phyloP scores from a whole-genome alignment of 2,113 vertebrate species.

The Oostethus manadensis region DNA sequence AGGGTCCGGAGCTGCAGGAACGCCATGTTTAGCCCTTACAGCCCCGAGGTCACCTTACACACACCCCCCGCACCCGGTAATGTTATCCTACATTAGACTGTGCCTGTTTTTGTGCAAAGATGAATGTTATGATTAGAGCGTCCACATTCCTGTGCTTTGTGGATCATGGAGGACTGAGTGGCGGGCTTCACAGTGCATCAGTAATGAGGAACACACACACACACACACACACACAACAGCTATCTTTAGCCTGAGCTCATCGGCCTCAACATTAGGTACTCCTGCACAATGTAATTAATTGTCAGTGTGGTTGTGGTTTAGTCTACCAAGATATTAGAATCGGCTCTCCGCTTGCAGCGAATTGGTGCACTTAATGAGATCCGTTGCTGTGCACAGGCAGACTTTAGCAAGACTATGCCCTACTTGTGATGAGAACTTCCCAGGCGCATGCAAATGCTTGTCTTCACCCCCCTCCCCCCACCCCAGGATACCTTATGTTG shows the following conservation, averaged over 20 bases:
- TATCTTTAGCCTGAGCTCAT: background rate
- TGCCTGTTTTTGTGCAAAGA: constrained; percentile 13
- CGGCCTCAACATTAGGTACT: too few relatives aligned
- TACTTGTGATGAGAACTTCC: constrained; percentile 41
- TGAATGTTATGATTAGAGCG: constrained; percentile 20
- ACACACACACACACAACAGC: background rate
- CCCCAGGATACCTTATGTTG: constrained; percentile 20
- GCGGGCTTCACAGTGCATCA: constrained; percentile 35
- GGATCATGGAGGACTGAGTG: constrained; percentile 20
- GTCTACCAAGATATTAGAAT: too few relatives aligned
- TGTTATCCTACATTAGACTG: background rate
- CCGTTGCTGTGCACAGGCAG: background rate
- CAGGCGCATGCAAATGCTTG: constrained; percentile 35
- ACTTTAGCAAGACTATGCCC: constrained; percentile 27
- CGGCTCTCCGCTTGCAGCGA: too few relatives aligned
- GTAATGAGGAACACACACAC: constrained; percentile 43
- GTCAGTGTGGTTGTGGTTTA: too few relatives aligned
- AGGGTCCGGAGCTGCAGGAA: constrained; percentile 84
- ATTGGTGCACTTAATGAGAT: background rate
- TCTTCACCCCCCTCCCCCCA: constrained; percentile 12
- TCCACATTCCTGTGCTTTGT: constrained; percentile 53
- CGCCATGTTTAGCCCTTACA: constrained; percentile 81
- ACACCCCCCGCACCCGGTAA: constrained; percentile 91
- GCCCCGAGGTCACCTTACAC: constrained; percentile 80
- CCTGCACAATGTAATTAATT: too few relatives aligned